Evolutionary conservation across 2,888 invertebrate genomes (phyloP), one percentile per base, ranked within the genome.

Genomic region (Microplitis manilae): DNA sequence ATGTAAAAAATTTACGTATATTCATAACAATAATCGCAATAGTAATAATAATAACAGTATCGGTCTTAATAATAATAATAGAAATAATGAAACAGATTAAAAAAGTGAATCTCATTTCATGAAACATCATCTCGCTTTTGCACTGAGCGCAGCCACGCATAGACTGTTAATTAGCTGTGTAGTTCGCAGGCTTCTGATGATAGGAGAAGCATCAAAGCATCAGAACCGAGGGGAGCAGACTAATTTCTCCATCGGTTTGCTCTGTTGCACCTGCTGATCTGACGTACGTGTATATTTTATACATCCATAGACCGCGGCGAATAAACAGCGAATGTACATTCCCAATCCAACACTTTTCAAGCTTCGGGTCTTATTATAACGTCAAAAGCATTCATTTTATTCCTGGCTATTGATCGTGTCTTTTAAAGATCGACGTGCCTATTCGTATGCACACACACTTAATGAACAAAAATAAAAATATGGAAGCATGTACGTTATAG

Each of bases 181-280:
- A 50, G 50, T 20, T 62, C 20, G 20, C 20, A 62, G 62, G 62
- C 62, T 62, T 62, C 62, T 62, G 50, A 50, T 50, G 50, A 50
- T 50, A 50, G 50, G 6, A 13, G 8, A 50, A 50, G 50, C 50
- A 50, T 50, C 50, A 50, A 50, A 50, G 13, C 50, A 50, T 50
- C 50, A 50, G 50, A 50, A 5, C 13, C 50, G 9, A 50, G 50
- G n/a, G 41, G 62, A 39, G 72, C 17, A 15, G 61, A 17, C 20
- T 62, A 72, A 62, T 72, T 72, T 72, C 72, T 72, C 72, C 72
- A 72, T 72, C 62, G 62, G 30, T 59, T 70, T 70, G 70, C 59
- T 30, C 30, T 30, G 72, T 20, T 72, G 62, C 72, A 72, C 72
- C 72, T 72, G 72, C 72, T 62, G 62, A 72, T 72, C 64, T 40